Percentiles rank a stretch among this genome's conserved stretches.
phyloP scores from a whole-genome alignment of 2,797 vertebrate species.

The Coccyzus lansbergi region DNA sequence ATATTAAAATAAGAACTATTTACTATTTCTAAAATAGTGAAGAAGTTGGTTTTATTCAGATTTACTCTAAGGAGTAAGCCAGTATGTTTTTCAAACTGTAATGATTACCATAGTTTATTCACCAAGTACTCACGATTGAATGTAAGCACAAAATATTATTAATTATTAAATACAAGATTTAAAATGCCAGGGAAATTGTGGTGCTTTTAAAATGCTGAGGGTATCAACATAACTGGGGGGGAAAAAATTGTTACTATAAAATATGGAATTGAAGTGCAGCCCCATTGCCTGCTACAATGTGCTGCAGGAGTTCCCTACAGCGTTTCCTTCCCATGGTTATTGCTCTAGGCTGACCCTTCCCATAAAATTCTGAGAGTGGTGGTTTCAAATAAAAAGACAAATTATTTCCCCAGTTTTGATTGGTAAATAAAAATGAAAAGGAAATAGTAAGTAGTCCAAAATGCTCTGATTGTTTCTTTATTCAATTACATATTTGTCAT shows the following conservation, averaged over 20 bases:
- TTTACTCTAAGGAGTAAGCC: neutral
- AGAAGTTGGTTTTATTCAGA: neutral
- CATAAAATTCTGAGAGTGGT: conserved; percentile 8
- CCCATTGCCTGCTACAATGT: neutral
- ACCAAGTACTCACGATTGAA: neutral
- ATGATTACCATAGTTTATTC: neutral
- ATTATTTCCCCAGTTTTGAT: conserved; percentile 17
- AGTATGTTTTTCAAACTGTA: neutral
- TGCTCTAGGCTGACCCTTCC: conserved; percentile 1
- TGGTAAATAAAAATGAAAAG: conserved; percentile 32
- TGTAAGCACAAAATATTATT: neutral
- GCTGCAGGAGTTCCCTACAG: neutral
- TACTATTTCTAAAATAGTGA: neutral
- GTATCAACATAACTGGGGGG: neutral
- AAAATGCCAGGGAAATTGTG: neutral
- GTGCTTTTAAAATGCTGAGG: neutral
- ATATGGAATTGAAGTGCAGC: neutral
- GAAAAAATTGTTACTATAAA: neutral
- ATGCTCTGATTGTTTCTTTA: neutral
- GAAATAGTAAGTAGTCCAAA: conserved; percentile 16
- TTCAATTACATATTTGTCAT: neutral
- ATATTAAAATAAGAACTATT: neutral
- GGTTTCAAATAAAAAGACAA: conserved; percentile 31
- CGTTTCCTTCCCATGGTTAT: conserved; percentile 16
- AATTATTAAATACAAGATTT: neutral